Percentiles rank a stretch among this genome's conserved stretches.
These are phyloP conservation scores for Scylla paramamosain DNA, from an alignment of 1,140 invertebrate genomes.

Conservation along the genomic window DNA sequence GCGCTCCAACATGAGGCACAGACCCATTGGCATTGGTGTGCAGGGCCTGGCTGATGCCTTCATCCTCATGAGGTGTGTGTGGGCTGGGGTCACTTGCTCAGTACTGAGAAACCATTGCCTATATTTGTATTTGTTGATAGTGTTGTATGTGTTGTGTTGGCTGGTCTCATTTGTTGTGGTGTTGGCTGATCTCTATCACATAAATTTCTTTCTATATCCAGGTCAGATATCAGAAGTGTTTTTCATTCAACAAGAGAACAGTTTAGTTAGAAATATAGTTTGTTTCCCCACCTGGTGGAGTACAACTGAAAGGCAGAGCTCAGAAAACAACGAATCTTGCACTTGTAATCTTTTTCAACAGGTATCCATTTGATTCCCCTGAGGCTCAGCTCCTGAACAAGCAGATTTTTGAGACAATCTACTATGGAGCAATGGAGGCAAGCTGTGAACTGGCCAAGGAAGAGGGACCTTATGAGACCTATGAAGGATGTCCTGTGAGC, in stretches of 20 bases:
- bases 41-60: constrained; percentile 99
- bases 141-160: no score
- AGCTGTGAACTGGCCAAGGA: constrained; percentile 96
- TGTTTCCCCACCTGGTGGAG: no score
- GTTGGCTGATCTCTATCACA: no score
- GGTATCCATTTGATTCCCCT: constrained; percentile 82
- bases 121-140: no score
- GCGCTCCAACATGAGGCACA: constrained; percentile 93
- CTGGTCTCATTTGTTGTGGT: no score
- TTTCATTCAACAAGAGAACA: no score
- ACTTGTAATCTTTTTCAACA: background rate
- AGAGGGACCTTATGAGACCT: constrained; percentile 94
- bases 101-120: no score
- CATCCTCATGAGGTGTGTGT: constrained; percentile 89
- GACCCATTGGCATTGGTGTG: constrained; percentile 97
- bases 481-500: constrained; percentile 94
- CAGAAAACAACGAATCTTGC: no score
- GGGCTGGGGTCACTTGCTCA: background rate
- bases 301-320: no score
- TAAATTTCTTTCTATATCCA: no score
- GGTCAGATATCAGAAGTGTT: no score
- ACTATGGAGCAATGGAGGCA: constrained; percentile 97
- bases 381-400: constrained; percentile 94
- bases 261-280: no score
- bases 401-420: constrained; percentile 99